phyloP scores from a whole-genome alignment of 2,888 invertebrate genomes.

The Drosophila neotestacea region DNA sequence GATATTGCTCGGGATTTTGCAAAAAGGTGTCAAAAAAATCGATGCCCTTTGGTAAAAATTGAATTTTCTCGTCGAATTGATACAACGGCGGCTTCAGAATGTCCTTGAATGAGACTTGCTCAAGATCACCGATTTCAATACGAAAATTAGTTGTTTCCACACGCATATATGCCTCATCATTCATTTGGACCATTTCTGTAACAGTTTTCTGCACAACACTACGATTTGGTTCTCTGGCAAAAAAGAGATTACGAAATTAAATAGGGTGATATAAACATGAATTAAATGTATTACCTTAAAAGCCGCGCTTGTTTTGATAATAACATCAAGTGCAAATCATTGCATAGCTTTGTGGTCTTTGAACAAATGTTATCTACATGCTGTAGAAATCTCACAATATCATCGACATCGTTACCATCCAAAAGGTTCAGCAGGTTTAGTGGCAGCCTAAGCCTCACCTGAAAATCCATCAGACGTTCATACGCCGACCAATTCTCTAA shows the following conservation, averaged over 20 bases:
- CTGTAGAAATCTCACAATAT: slow-evolving; percentile 53
- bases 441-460: slow-evolving; percentile 69
- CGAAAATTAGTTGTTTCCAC: slow-evolving; percentile 50
- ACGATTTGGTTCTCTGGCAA: slow-evolving; percentile 61
- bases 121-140: slow-evolving; percentile 70
- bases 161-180: slow-evolving; percentile 32
- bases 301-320: slow-evolving; percentile 47
- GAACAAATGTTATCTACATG: slow-evolving; percentile 60
- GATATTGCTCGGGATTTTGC: slow-evolving; percentile 56
- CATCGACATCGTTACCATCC: slow-evolving; percentile 44
- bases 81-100: slow-evolving; percentile 71
- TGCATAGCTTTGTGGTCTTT: slow-evolving; percentile 40
- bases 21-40: slow-evolving; percentile 72
- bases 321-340: slow-evolving; percentile 49
- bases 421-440: slow-evolving; percentile 45
- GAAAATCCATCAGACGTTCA: slow-evolving; percentile 70
- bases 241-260: not conserved
- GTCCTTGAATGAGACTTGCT: slow-evolving; percentile 67
- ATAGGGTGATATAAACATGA: not conserved
- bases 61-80: slow-evolving; percentile 71
- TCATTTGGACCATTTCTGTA: slow-evolving; percentile 23
- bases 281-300: slow-evolving; percentile 48
- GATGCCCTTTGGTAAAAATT: slow-evolving; percentile 74
- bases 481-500: slow-evolving; percentile 53
- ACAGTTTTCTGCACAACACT: slow-evolving; percentile 63